Base-by-base conservation (phyloP, 2,888 invertebrate genomes). In the Busseola fusca region DNA sequence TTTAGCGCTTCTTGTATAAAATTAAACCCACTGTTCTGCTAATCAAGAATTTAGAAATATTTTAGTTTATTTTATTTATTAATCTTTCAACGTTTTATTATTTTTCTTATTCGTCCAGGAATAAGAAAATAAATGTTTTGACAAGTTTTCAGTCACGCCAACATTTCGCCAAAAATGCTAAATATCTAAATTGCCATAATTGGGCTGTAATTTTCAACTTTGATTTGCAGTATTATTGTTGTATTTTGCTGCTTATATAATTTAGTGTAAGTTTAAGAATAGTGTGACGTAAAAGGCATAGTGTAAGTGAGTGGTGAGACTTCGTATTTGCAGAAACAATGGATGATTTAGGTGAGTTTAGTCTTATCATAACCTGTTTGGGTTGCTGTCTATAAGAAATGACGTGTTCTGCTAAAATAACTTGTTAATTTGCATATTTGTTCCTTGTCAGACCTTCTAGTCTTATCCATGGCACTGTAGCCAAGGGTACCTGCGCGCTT, bases 301-400 rank as follows among this genome's bases (percentile, higher is more conserved):
- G 84, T 86, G 73, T 64, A 69, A 82, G 86, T 85, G 79, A 75
- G 76, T 66, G 72, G 74, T 62, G 70, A 76, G 68, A 70, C 71
- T 73, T 82, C 60, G 56, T 78, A 76, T 73, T 78, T 78, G 66
- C 72, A 74, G 78, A 80, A 80, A 87, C 83, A 83, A 96, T 96
- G 96, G 96, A 96, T 87, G 96, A 96, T 90, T 91, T 96, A 84
- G 96, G 96, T 96, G 87, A 94, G 95, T 94, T 90, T 82, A 84
- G 70, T 91, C 91, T 92, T 93, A 94, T 93, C 92, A 92, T 94
- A 95, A 95, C 95, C 94, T 93, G 95, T 95, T 95, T 93, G 82
- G 72, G 70, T 85, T 88, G 87, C 87, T 89, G 86, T 86, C 82
- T 84, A 86, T 78, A 87, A 78, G 76, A 83, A 85, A 89, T 94